These are phyloP conservation scores for Cuniculus paca DNA, from an alignment of 2,797 vertebrate species.

Conservation along the genomic window DNA sequence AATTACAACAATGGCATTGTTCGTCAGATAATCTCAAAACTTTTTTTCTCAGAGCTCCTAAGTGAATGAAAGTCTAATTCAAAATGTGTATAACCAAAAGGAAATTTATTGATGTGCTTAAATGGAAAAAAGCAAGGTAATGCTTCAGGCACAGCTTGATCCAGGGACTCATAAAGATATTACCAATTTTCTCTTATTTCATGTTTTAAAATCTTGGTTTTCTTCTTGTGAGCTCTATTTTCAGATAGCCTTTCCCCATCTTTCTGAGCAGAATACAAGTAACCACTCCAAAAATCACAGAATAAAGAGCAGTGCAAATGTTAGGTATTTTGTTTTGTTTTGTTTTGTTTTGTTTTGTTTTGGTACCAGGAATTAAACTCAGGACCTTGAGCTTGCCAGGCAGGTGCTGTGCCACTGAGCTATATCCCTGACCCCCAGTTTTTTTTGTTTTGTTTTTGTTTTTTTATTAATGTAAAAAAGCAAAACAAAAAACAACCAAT, in stretches of 20 bases:
- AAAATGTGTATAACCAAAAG: slow-evolving; percentile 51
- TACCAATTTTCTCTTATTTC: slow-evolving; percentile 47
- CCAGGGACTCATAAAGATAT: not conserved
- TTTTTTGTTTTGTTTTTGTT: not conserved
- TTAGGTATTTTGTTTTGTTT: not conserved
- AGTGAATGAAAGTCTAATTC: slow-evolving; percentile 53
- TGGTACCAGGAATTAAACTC: no score
- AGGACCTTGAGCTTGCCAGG: no score
- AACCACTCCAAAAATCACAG: not conserved
- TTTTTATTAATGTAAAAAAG: not conserved
- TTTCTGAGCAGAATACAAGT: not conserved
- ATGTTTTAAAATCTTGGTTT: not conserved
- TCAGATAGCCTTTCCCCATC: not conserved
- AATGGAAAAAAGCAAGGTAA: not conserved
- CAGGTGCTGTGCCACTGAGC: no score
- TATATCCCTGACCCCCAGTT: no score
- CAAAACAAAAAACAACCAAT: slow-evolving; percentile 6
- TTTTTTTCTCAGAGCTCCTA: slow-evolving; percentile 43
- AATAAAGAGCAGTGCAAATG: not conserved
- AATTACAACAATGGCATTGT: not conserved
- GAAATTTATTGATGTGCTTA: slow-evolving; percentile 47
- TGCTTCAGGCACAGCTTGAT: slow-evolving; percentile 58
- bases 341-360: not conserved
- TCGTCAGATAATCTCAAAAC: slow-evolving; percentile 33
- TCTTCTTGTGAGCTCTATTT: slow-evolving; percentile 30